Evolutionary conservation across 2,113 vertebrate species (phyloP).

Genomic region (Istiophorus platypterus): DNA sequence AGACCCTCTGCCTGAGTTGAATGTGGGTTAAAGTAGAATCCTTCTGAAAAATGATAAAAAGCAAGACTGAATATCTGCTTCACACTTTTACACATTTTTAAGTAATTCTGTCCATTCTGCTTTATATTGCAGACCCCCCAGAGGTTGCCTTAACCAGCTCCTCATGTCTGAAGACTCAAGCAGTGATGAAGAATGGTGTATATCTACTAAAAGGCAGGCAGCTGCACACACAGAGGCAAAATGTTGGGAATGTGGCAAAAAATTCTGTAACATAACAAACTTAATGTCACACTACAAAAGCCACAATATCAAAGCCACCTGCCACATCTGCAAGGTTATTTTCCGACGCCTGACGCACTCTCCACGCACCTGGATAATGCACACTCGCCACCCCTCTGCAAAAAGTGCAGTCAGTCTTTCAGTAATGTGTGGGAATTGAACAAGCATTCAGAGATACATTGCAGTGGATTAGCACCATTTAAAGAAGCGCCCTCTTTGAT

Average conservation of each 20-base stretch:
- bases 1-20: too few species aligned
- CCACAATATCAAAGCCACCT: slow-evolving; percentile 60
- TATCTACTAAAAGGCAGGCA: background rate
- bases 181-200: slow-evolving; percentile 52
- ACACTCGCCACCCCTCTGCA: slow-evolving; percentile 55
- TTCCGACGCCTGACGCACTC: slow-evolving; percentile 63
- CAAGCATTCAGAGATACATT: slow-evolving; percentile 61
- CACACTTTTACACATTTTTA: background rate
- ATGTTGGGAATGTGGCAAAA: slow-evolving; percentile 75
- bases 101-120: slow-evolving; percentile 10
- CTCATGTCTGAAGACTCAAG: slow-evolving; percentile 66
- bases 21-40: too few species aligned
- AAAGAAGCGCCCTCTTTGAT: background rate
- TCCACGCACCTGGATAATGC: slow-evolving; percentile 68
- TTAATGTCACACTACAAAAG: slow-evolving; percentile 64
- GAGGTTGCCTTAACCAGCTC: background rate
- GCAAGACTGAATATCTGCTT: too few species aligned
- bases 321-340: slow-evolving; percentile 69
- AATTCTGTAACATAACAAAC: slow-evolving; percentile 38
- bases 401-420: slow-evolving; percentile 52
- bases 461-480: background rate
- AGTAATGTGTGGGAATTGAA: slow-evolving; percentile 69
- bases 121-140: slow-evolving; percentile 54
- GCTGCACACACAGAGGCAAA: background rate
- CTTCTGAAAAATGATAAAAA: too few species aligned